Evolutionary conservation across 1,140 invertebrate genomes (phyloP), one percentile per base, ranked within the genome.

Genomic region (Amphibalanus amphitrite): DNA sequence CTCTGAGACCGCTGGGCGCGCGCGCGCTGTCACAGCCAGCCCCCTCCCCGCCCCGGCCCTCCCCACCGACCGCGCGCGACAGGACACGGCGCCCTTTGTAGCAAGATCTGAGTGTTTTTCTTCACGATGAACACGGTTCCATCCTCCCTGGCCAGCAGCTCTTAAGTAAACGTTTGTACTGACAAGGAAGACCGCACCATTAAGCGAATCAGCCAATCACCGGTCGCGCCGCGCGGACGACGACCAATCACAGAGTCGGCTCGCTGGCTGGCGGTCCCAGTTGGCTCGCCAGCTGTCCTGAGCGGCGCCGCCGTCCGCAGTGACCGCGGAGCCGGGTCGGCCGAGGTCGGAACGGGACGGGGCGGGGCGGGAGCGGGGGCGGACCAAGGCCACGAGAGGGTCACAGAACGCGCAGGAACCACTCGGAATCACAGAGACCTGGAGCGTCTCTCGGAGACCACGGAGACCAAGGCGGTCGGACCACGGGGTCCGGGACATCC

Each of bases 101-200:
- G 47, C 47, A 59, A 59, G 10, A 59, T 59, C 47, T 59, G 47
- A 59, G 47, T 59, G 10, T 59, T 59, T 59, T 59, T 6, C 13
- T 6, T 38, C 33, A 38, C 33, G 33, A 15, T 38, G 4, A 6
- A 38, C 33, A 38, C 33, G 6, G 47, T 59, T 59, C 23, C 47
- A 59, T 20, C 47, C 20, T 59, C 47, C 20, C 47, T 59, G 20
- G 47, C 47, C 47, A 13, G 20, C 20, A 59, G 20, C 47, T 59
- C 47, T 59, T 59, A 59, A 59, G 47, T 59, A 59, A 59, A 59
- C 47, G 47, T 59, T 59, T 59, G 47, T 59, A 59, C 47, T 59
- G 20, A 59, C 10, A 20, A 59, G 47, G 47, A 59, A 59, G 47
- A 59, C 47, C 47, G 47, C 47, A 59, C 47, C 47, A 20, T 17